Evolutionary conservation across 2,888 invertebrate genomes (phyloP), one percentile per base, ranked within the genome.

Genomic region (Apodemia mormo): DNA sequence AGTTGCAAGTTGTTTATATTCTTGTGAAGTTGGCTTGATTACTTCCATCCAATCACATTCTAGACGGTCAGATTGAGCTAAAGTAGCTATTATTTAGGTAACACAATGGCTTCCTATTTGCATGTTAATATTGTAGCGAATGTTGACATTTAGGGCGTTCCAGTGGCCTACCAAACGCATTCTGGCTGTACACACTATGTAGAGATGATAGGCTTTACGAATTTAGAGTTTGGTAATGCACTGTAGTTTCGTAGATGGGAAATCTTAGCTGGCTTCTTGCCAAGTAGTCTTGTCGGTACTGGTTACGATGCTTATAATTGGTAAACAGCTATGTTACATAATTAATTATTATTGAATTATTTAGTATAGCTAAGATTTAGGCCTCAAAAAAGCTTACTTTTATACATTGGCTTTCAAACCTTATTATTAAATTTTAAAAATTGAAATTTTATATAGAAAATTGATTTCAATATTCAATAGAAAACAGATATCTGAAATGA

Each of bases 71-170:
- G 72, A 73, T 74, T 70, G 67, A 70, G 65, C 68, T 69, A 73
- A 74, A 75, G 72, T 73, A 73, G 73, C 75, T 68, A 75, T 75
- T 73, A 74, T 71, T 74, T 72, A 74, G 73, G 58, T 58, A 65
- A 66, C 52, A 74, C 73, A 72, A 73, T 72, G 67, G 71, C 64
- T 64, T 70, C 72, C 71, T 70, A 74, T 75, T 76, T 74, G 70
- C 73, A 76, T 76, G 73, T 71, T 76, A 75, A 74, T 71, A 68
- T 68, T 65, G 64, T 58, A 65, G 71, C 54, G 68, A 67, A 67
- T 67, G 71, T 66, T 71, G 74, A 72, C 72, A 70, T 68, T 70
- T 67, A 68, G 72, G 68, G 65, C 74, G 58, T 72, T 69, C 40
- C 69, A 54, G 69, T 40, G 65, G 68, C 65, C 69, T 68, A 64